Evolutionary conservation across 2,888 invertebrate genomes (phyloP).

Genomic region (Drosophila niveifrons): DNA sequence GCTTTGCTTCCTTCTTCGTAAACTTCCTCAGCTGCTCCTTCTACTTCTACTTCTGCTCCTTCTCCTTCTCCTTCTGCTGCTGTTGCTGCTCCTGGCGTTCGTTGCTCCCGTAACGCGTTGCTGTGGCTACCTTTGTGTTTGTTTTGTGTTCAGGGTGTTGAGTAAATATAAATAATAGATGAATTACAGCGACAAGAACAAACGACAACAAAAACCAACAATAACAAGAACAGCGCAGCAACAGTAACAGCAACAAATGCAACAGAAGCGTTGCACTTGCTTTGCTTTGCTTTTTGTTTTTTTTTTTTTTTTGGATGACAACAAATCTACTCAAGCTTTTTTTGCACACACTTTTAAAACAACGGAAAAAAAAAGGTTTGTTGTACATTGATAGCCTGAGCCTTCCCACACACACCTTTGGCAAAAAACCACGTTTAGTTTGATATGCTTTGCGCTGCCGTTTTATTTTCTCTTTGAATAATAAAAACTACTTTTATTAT

Average conservation of each 20-base stretch:
- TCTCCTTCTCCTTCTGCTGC: constrained; percentile 5
- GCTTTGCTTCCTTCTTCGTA: constrained; percentile 28
- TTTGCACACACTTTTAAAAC: constrained; percentile 33
- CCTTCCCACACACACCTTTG: constrained; percentile 37
- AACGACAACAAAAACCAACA: constrained; percentile 15
- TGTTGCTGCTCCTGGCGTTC: constrained; percentile 38
- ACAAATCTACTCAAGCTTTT: constrained; percentile 35
- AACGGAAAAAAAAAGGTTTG: constrained; percentile 4
- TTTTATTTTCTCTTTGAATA: constrained; percentile 1
- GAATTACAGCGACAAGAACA: constrained; percentile 28
- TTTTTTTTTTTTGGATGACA: constrained; percentile 12
- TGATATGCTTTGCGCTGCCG: neutral
- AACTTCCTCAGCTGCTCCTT: constrained; percentile 8
- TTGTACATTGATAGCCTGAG: neutral
- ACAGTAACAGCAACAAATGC: constrained; percentile 20
- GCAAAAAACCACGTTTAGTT: constrained; percentile 32
- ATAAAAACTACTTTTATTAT: neutral
- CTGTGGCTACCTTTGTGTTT: constrained; percentile 55
- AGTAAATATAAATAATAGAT: constrained; percentile 59
- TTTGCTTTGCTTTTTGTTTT: neutral
- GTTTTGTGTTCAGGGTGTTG: constrained; percentile 42
- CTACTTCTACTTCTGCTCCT: constrained; percentile 3
- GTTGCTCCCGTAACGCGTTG: constrained; percentile 59
- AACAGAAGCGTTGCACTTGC: constrained; percentile 34
- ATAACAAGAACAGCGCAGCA: constrained; percentile 10